Evolutionary conservation across 2,888 invertebrate species (phyloP).

Genomic region (Camptogramma bilineatum): DNA sequence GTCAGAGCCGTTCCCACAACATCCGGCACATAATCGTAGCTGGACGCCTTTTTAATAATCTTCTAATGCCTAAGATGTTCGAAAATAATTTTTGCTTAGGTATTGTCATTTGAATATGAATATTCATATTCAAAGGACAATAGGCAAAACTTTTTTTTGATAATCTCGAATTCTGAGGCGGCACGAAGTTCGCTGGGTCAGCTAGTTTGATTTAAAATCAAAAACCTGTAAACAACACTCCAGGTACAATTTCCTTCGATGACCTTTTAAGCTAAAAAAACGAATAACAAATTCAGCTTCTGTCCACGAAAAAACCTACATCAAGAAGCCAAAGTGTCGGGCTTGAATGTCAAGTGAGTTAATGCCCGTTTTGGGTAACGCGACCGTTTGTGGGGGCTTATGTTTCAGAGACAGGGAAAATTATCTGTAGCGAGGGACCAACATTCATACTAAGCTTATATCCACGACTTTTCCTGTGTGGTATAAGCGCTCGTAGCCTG

Average conservation of each 20-base stretch:
- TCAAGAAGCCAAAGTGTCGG: slow-evolving; percentile 34
- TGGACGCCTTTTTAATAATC: slow-evolving; percentile 60
- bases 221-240: not conserved
- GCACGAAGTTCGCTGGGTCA: too few species aligned
- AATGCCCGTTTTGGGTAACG: slow-evolving; percentile 35
- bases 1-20: slow-evolving; percentile 67
- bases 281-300: slow-evolving; percentile 29
- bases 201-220: not conserved
- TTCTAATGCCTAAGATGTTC: not conserved
- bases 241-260: slow-evolving; percentile 1
- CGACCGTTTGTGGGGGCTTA: slow-evolving; percentile 28
- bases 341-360: slow-evolving; percentile 44
- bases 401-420: slow-evolving; percentile 25
- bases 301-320: slow-evolving; percentile 33
- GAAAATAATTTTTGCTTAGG: not conserved
- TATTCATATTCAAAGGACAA: too few species aligned
- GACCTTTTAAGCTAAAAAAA: slow-evolving; percentile 32
- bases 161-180: too few species aligned
- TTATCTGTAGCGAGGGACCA: not conserved
- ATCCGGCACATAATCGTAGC: slow-evolving; percentile 69
- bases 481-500: too few species aligned
- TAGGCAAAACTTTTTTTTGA: too few species aligned
- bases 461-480: not conserved
- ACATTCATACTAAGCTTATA: not conserved
- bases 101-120: not conserved